phyloP scores from a whole-genome alignment of 2,888 invertebrate genomes.

The Habrosyne pyritoides region DNA sequence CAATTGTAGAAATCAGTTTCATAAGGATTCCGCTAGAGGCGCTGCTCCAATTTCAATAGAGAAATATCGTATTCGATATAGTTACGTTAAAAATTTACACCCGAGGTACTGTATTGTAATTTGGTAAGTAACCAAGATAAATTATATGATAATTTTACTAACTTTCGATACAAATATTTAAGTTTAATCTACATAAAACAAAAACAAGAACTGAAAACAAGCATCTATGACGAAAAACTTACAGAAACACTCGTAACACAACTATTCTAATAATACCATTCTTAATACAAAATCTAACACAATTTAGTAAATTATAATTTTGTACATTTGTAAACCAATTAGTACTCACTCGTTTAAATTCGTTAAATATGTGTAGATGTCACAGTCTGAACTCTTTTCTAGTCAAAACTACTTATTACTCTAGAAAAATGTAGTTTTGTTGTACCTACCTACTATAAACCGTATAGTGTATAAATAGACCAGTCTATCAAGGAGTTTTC shows the following conservation, averaged over 20 bases:
- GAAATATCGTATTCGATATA: no score
- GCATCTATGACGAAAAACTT: neutral
- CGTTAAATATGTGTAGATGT: neutral
- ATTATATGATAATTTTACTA: no score
- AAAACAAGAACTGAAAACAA: neutral
- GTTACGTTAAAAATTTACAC: no score
- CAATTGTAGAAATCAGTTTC: no score
- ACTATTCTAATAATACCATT: neutral
- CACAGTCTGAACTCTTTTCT: neutral
- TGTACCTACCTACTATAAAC: no score
- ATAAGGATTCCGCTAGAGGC: no score
- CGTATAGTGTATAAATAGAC: no score
- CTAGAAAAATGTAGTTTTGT: no score
- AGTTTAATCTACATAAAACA: neutral
- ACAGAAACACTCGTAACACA: neutral
- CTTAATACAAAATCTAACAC: neutral
- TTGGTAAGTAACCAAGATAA: no score
- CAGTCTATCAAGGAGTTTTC: no score
- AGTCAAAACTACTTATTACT: neutral
- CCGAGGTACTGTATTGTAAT: no score
- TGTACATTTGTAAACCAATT: constrained; percentile 2
- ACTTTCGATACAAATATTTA: neutral
- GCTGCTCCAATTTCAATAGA: no score
- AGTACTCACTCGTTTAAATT: neutral
- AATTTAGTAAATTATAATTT: neutral